Percentiles rank a stretch among this genome's conserved stretches.
phyloP scores from a whole-genome alignment of 2,797 vertebrate genomes.

The Anableps anableps region DNA sequence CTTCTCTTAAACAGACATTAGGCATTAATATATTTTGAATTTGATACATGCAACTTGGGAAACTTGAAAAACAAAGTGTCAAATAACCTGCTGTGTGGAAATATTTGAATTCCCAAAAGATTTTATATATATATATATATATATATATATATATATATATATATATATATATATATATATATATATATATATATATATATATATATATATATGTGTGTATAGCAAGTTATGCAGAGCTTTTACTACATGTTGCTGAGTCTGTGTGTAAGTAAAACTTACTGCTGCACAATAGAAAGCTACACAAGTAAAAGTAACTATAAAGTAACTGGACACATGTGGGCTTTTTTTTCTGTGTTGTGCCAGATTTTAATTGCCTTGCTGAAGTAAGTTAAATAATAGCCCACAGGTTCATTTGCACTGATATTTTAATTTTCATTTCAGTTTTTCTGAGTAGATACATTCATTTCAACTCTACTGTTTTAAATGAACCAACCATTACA shows the following conservation, averaged over 20 bases:
- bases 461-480: neutral
- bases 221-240: neutral
- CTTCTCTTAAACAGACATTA: neutral
- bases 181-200: neutral
- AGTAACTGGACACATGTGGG: neutral
- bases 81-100: neutral
- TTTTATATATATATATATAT: neutral
- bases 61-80: neutral
- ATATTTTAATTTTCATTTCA: neutral
- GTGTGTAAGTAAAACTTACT: neutral
- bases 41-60: neutral
- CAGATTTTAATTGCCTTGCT: neutral
- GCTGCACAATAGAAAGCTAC: neutral
- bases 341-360: neutral
- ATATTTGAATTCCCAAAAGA: neutral
- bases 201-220: neutral
- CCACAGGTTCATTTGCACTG: neutral
- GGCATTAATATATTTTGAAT: neutral
- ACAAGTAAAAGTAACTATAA: neutral
- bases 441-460: neutral
- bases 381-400: neutral
- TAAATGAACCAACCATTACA: neutral
- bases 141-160: neutral
- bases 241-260: neutral
- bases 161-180: neutral